These are phyloP conservation scores for Cheirogaleus major DNA, from an alignment of 2,797 vertebrate genomes.

Conservation along the genomic window DNA sequence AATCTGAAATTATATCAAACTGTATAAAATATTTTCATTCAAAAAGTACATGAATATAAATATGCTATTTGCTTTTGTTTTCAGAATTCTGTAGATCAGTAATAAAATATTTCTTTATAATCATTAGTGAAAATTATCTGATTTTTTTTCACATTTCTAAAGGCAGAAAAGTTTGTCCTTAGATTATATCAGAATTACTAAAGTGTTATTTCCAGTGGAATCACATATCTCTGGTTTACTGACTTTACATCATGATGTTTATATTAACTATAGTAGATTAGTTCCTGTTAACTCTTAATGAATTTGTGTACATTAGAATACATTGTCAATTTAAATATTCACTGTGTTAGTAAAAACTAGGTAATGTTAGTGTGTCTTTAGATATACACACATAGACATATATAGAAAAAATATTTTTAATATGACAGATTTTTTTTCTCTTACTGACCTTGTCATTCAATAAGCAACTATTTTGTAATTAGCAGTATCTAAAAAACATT, in stretches of 20 bases:
- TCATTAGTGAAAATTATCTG: neutral
- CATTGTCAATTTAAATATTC: constrained; percentile 34
- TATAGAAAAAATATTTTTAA: neutral
- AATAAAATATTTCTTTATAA: constrained; percentile 46
- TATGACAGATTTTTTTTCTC: neutral
- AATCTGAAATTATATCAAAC: constrained; percentile 30
- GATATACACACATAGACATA: neutral
- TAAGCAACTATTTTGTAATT: neutral
- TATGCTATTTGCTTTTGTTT: neutral
- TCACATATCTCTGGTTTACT: constrained; percentile 28
- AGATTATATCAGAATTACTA: neutral
- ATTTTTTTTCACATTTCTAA: neutral
- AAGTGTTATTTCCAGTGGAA: neutral
- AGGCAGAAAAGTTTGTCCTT: neutral
- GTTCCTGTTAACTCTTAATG: neutral
- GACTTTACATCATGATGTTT: constrained; percentile 2
- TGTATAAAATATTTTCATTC: constrained; percentile 22
- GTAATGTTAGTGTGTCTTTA: neutral
- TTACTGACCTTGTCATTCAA: neutral
- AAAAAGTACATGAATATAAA: neutral
- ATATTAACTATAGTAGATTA: neutral
- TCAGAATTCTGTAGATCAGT: neutral
- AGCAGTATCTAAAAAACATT: neutral
- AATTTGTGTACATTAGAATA: neutral
- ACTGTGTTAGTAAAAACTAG: neutral